These are phyloP conservation scores for Brachionus calyciflorus DNA, from an alignment of 1,140 invertebrate species.

Conservation along the genomic window DNA sequence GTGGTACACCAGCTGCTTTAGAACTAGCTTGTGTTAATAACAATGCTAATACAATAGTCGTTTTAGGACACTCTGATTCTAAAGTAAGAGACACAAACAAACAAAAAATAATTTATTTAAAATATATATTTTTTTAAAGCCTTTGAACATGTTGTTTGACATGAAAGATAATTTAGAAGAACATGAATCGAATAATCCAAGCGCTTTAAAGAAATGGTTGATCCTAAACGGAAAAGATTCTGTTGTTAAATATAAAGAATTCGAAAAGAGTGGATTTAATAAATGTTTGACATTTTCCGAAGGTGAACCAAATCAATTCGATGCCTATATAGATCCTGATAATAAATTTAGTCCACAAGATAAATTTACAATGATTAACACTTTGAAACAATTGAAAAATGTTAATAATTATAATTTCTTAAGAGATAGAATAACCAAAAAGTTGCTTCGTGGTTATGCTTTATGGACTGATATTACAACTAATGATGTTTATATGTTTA, in stretches of 20 bases:
- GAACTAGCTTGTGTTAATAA: constrained; percentile 90
- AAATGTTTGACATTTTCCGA: constrained; percentile 72
- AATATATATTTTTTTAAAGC: constrained; percentile 61
- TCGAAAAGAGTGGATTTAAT: constrained; percentile 69
- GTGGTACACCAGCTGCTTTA: constrained; percentile 87
- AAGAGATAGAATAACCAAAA: constrained; percentile 73
- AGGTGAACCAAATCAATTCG: constrained; percentile 78
- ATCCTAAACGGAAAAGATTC: constrained; percentile 78
- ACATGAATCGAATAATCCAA: constrained; percentile 67
- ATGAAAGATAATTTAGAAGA: constrained; percentile 67
- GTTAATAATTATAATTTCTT: constrained; percentile 89
- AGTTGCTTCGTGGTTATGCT: constrained; percentile 83
- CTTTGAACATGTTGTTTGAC: constrained; percentile 85
- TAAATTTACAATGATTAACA: constrained; percentile 89
- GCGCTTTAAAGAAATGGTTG: constrained; percentile 82
- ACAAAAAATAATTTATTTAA: neutral
- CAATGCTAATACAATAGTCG: constrained; percentile 84
- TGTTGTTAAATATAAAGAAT: constrained; percentile 75
- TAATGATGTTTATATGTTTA: constrained; percentile 85
- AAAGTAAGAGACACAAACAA: constrained; percentile 68
- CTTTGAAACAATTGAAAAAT: constrained; percentile 87
- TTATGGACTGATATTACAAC: constrained; percentile 96
- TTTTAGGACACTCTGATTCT: constrained; percentile 94
- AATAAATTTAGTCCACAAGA: constrained; percentile 82
- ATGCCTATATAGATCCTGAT: constrained; percentile 88